A percentile compares a stretch with the other conserved stretches of the same genome.
These are phyloP conservation scores for Megathymus violae DNA, from an alignment of 1,140 invertebrate species.

Conservation along the genomic window DNA sequence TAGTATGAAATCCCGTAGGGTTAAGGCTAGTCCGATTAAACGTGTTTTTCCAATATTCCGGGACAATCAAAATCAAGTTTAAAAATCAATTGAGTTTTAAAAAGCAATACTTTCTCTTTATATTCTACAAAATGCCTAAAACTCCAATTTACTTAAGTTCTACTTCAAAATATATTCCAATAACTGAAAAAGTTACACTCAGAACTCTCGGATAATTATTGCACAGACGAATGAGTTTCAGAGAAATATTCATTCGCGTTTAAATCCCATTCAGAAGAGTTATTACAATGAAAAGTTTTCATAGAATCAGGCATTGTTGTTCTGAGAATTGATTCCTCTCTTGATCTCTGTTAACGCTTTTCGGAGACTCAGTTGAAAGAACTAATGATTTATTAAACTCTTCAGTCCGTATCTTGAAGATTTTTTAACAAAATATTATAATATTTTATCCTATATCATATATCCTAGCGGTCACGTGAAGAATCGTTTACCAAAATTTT, in stretches of 20 bases:
- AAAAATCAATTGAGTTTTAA: too few species aligned
- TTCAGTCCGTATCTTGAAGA: too few species aligned
- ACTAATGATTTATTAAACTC: background rate
- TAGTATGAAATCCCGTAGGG: too few species aligned
- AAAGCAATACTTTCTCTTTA: background rate
- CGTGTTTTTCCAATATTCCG: too few species aligned
- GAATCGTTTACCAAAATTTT: too few species aligned
- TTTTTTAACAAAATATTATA: too few species aligned
- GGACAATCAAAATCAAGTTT: too few species aligned
- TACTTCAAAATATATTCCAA: constrained; percentile 12
- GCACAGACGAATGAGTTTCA: constrained; percentile 24
- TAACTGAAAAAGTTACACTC: constrained; percentile 28
- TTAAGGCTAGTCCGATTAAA: too few species aligned
- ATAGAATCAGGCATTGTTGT: constrained; percentile 25
- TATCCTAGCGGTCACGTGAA: too few species aligned
- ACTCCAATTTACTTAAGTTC: constrained; percentile 21
- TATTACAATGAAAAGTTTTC: constrained; percentile 32
- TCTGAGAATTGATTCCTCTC: constrained; percentile 16
- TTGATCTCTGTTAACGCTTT: background rate
- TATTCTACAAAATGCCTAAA: background rate
- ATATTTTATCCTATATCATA: too few species aligned
- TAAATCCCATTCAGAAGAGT: constrained; percentile 28
- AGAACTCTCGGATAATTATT: constrained; percentile 23
- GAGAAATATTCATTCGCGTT: constrained; percentile 25
- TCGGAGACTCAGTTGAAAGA: constrained; percentile 19